Base-by-base conservation (phyloP, 2,797 vertebrate species). In the Pelochelys cantorii region DNA sequence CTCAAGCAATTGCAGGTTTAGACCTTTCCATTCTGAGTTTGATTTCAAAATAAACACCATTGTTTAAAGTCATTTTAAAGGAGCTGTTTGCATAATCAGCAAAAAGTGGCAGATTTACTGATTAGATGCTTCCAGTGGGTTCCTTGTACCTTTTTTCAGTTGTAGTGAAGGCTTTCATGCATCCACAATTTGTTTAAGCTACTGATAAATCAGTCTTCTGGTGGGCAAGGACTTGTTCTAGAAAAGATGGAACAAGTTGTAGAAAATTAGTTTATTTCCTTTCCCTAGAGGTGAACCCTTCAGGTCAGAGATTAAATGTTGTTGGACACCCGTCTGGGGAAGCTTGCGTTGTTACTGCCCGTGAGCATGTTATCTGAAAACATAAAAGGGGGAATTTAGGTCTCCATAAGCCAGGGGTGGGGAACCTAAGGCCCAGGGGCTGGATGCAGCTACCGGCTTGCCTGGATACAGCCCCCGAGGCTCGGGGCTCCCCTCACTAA, bases 231-330 rank as follows among this genome's bases (percentile, higher is more conserved):
- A 18, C 68, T 14, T 62, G 1, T 81, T 4, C 68, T 88, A 10
- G 8, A 62, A 14, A 53, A 77, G 52, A 15, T 0, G 25, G 25
- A 42, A 84, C 7, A 1, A 71, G 5, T 59, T 65, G 0, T 62
- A 59, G 7, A 12, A 85, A 37, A 22, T 37, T 18, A 68, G n/a
- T 34, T 31, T n/a, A 71, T 13, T 27, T 75, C 15, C 29, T 92
- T 55, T 86, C 10, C n/a, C n/a, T 71, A 20, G 18, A 22, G 18
- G 18, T 37, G 65, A 22, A 71, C 65, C 65, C 65, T 37, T 88
- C 8, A 7, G 78, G 11, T 29, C n/a, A 2, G 31, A 86, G 53
- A 15, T 53, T 52, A 57, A 84, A 84, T 84, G 17, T 29, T 48
- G 34, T 12, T 78, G 54, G 23, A 75, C n/a, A 84, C 23, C 57